Percentiles rank a stretch among this genome's conserved stretches.
These are phyloP conservation scores for Corbicula japonica DNA, from an alignment of 2,888 invertebrate genomes.

Conservation along the genomic window DNA sequence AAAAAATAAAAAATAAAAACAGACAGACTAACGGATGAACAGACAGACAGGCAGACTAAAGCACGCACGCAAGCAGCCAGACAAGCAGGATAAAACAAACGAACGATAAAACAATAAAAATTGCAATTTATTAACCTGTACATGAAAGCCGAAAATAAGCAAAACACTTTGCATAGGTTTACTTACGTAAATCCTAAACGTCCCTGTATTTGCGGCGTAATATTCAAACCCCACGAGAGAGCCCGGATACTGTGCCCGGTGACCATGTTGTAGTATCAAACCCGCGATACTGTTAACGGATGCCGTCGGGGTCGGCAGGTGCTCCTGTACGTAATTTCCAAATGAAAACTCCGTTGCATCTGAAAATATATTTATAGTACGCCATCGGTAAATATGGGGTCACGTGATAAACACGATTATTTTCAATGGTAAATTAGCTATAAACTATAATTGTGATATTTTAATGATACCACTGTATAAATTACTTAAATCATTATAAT, in stretches of 20 bases:
- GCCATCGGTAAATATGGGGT: too few relatives aligned
- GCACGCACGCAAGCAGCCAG: too few relatives aligned
- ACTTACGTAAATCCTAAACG: slow-evolving; percentile 71
- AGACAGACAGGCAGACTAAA: too few relatives aligned
- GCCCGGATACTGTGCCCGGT: slow-evolving; percentile 31
- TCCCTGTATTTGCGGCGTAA: slow-evolving; percentile 61
- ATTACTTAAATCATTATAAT: background rate
- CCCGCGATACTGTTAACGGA: slow-evolving; percentile 13
- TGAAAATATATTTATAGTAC: slow-evolving; percentile 27
- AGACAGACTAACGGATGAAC: too few relatives aligned
- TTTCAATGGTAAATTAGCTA: too few relatives aligned
- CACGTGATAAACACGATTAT: too few relatives aligned
- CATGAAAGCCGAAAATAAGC: background rate
- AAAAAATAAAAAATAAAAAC: background rate
- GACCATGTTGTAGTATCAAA: slow-evolving; percentile 35
- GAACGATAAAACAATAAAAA: background rate
- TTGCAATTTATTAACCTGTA: background rate
- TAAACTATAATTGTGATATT: too few relatives aligned
- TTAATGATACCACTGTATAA: too few relatives aligned
- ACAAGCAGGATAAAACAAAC: background rate
- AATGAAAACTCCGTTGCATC: slow-evolving; percentile 44
- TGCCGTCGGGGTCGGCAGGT: slow-evolving; percentile 6
- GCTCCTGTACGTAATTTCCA: slow-evolving; percentile 49
- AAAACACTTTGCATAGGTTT: background rate
- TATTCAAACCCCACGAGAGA: slow-evolving; percentile 72